Conservation (phyloP, 2,797 vertebrate genomes). For the Spheniscus humboldti region DNA sequence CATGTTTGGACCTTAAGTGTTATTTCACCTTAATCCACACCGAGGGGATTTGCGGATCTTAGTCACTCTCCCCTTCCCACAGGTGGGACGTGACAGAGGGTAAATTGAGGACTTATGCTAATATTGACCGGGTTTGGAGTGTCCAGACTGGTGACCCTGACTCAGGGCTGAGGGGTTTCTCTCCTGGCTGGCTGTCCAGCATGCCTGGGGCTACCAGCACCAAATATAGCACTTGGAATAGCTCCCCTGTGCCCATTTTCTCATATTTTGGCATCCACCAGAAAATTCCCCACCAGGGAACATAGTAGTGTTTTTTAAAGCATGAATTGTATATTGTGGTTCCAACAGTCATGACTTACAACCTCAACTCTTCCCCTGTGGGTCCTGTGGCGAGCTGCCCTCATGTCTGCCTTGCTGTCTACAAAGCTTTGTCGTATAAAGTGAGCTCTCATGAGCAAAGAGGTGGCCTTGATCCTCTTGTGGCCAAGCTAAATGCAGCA, state of each 20-base stretch:
- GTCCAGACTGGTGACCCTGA: background rate
- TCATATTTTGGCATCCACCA: background rate
- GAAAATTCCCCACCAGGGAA: background rate
- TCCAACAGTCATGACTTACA: slow-evolving; percentile 6
- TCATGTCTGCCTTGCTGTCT: background rate
- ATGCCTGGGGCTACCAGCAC: background rate
- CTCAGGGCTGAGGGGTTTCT: background rate
- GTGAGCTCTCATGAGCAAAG: background rate
- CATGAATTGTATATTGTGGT: background rate
- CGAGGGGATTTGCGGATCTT: too few relatives aligned
- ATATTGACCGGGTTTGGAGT: background rate
- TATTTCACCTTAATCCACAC: too few relatives aligned
- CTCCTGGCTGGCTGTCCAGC: background rate
- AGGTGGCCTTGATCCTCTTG: background rate
- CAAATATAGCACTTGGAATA: background rate
- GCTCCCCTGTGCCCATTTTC: background rate
- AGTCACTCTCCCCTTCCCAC: too few relatives aligned
- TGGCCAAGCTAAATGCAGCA: slow-evolving; percentile 1
- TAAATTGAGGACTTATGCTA: background rate
- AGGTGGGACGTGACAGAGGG: too few relatives aligned
- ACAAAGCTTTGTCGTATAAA: background rate
- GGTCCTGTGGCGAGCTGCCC: background rate
- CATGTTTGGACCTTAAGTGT: too few relatives aligned
- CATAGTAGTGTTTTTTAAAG: background rate
- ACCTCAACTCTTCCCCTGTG: background rate